Evolutionary conservation across 2,888 invertebrate genomes (phyloP), one percentile per base, ranked within the genome.

Genomic region (Aquatica leii): DNA sequence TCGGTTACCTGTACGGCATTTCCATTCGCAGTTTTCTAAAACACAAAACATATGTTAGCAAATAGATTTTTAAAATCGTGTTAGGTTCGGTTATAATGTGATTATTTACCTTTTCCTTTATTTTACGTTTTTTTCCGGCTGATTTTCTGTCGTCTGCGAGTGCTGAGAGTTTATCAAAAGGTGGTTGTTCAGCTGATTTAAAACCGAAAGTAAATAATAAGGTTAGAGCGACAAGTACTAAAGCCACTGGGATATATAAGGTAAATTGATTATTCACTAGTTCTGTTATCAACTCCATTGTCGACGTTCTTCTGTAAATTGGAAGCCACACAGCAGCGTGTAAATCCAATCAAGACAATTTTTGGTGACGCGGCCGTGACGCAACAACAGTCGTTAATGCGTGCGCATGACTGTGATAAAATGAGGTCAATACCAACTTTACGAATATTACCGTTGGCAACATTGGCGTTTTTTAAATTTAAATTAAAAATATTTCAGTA

Each of bases 201-300:
- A 93, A 91, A 68, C 92, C 92, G 81, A 91, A 92, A 69, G 87
- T 87, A 83, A 90, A 92, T 74, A 92, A 90, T 72, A 92, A 83
- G 71, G 90, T 84, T 71, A 90, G 90, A 79, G 88, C 89, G 73
- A 91, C 81, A 74, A 92, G 90, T 78, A 88, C 85, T 72, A 86
- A 82, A 67, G 86, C 86, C 72, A 86, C 85, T 65, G 86, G 85
- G 73, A 84, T 84, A 70, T 84, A 85, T 74, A 85, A 83, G 70
- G 84, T 75, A 74, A 86, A 81, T 81, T 86, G 86, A 73, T 84
- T 84, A 78, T 84, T 84, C 69, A 85, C 82, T 75, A 86, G 82
- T 78, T 86, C 86, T 75, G 81, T 84, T 71, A 87, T 82, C 71
- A 87, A 80, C 82, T 87, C 88, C 88, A 88, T 88, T 76, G 70